Evolutionary conservation across 2,888 invertebrate species (phyloP).

Genomic region (Hypercompe scribonia): DNA sequence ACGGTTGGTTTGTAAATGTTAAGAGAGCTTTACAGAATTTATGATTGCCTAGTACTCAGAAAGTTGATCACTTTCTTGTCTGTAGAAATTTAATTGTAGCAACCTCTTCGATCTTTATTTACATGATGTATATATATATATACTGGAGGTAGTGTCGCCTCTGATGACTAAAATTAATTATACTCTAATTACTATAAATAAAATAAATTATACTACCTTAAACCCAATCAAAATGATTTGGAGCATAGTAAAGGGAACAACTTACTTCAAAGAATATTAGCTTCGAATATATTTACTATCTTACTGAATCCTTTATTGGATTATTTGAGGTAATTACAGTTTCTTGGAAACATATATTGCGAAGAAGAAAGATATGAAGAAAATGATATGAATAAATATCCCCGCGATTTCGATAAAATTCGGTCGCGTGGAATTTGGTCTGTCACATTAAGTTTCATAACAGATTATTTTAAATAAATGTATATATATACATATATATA

Average conservation of each 20-base stretch:
- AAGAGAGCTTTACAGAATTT: slow-evolving; percentile 31
- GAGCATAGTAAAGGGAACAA: neutral
- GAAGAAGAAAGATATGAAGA: too few species aligned
- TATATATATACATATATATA: too few species aligned
- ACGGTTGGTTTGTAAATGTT: slow-evolving; percentile 24
- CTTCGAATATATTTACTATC: neutral
- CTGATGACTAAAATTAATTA: neutral
- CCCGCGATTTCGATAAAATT: too few species aligned
- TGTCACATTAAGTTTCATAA: too few species aligned
- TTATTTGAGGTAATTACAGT: too few species aligned
- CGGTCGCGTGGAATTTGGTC: too few species aligned
- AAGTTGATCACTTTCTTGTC: slow-evolving; percentile 9
- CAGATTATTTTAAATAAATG: too few species aligned
- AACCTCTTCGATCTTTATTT: neutral
- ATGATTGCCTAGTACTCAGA: slow-evolving; percentile 35
- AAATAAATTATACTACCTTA: neutral
- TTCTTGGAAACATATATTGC: too few species aligned
- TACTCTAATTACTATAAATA: too few species aligned
- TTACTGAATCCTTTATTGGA: neutral
- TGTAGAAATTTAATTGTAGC: neutral
- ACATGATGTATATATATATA: neutral
- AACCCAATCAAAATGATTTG: neutral
- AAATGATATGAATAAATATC: too few species aligned
- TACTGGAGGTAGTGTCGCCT: neutral
- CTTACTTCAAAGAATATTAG: neutral